These are phyloP conservation scores for Catharus minimus DNA, from an alignment of 2,113 vertebrate species.

Conservation along the genomic window DNA sequence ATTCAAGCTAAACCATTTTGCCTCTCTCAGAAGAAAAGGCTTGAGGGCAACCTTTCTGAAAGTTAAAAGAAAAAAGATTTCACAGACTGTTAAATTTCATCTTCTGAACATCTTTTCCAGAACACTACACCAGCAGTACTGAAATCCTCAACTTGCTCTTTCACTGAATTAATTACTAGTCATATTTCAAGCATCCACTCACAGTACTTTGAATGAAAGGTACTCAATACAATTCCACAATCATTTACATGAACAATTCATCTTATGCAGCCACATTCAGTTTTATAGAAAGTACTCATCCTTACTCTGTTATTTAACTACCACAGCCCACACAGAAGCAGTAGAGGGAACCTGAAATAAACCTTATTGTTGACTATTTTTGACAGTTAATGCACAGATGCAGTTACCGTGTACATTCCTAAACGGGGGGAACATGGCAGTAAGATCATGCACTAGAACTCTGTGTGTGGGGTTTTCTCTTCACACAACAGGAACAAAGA, in stretches of 20 bases:
- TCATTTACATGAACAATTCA: neutral
- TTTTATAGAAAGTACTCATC: neutral
- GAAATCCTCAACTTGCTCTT: neutral
- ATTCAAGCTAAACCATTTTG: neutral
- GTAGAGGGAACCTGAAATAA: neutral
- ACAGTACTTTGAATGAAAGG: neutral
- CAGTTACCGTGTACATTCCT: neutral
- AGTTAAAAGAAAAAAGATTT: conserved; percentile 14
- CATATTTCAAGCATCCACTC: conserved; percentile 4
- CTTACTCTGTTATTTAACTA: neutral
- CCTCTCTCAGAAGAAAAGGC: neutral
- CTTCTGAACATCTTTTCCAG: conserved; percentile 21
- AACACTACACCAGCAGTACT: neutral
- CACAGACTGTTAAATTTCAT: conserved; percentile 13
- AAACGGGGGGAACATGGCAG: accelerated
- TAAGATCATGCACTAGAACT: neutral
- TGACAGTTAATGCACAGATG: neutral
- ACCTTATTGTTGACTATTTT: neutral
- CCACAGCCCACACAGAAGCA: neutral
- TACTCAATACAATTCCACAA: neutral
- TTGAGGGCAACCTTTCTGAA: conserved; percentile 9
- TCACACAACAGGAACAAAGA: neutral
- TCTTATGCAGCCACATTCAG: neutral
- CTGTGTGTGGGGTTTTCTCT: neutral
- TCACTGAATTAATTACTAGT: conserved; percentile 1